These are phyloP conservation scores for Acanthaster planci DNA, from an alignment of 35 echinoderm and acorn worm species.

Conservation along the genomic window DNA sequence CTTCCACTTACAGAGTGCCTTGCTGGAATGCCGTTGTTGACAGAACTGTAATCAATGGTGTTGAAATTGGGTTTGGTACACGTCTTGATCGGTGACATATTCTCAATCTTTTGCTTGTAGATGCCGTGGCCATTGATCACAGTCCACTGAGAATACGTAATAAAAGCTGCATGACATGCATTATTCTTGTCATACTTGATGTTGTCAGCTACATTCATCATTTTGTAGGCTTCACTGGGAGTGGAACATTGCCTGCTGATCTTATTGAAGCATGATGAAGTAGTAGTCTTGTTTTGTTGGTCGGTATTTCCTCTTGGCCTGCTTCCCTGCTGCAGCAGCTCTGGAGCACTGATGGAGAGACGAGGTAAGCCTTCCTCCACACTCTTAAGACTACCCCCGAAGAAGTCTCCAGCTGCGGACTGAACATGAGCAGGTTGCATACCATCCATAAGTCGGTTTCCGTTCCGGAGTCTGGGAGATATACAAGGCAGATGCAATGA, in stretches of 20 bases:
- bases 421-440: not conserved
- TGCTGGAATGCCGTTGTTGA: no score
- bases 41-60: not conserved
- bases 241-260: not conserved
- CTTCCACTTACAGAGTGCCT: no score
- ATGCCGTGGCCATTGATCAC: no score
- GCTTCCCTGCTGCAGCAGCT: not conserved
- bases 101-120: not conserved
- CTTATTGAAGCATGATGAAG: not conserved
- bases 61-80: not conserved
- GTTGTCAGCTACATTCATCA: no score
- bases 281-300: not conserved
- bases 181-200: no score
- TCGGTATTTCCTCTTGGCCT: not conserved
- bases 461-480: not conserved
- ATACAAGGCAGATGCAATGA: not conserved
- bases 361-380: slow-evolving; percentile 4
- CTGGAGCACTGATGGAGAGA: not conserved
- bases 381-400: not conserved
- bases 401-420: not conserved
- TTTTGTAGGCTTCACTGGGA: not conserved
- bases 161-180: no score
- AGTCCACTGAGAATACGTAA: no score
- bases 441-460: not conserved
- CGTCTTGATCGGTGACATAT: not conserved